phyloP scores from a whole-genome alignment of 2,113 vertebrate species.

The Pontoporia blainvillei region DNA sequence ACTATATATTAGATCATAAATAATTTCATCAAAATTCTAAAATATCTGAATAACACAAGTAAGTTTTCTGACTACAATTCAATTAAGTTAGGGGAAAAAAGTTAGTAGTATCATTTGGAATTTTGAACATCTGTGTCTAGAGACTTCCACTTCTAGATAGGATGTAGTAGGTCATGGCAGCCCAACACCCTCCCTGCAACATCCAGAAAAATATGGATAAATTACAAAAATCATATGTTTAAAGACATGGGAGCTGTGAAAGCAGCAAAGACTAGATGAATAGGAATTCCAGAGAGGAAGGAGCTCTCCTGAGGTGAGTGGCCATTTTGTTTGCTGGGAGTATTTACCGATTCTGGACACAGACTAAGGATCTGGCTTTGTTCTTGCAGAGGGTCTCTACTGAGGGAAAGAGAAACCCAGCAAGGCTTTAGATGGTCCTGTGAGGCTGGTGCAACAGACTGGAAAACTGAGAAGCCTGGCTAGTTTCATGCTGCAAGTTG shows the following conservation, averaged over 20 bases:
- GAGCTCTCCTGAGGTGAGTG: not conserved
- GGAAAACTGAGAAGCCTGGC: not conserved
- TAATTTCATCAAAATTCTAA: not conserved
- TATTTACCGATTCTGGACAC: not conserved
- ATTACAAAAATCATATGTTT: not conserved
- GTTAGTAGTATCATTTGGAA: not conserved
- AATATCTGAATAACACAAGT: not conserved
- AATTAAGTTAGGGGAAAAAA: conserved; percentile 4
- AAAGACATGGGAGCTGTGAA: not conserved
- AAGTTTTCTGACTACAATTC: not conserved
- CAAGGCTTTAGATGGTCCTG: not conserved
- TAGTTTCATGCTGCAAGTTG: not conserved
- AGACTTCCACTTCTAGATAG: not conserved
- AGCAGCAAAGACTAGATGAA: not conserved
- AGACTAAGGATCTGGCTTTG: not conserved
- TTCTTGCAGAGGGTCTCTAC: not conserved
- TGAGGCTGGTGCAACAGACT: not conserved
- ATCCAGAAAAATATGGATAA: not conserved
- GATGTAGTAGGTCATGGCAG: not conserved
- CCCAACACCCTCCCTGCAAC: not conserved
- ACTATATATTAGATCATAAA: not conserved
- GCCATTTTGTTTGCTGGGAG: not conserved
- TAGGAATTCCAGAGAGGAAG: not conserved
- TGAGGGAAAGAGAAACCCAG: not conserved
- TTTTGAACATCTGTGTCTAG: conserved; percentile 16